A percentile compares a stretch with the other conserved stretches of the same genome.
These are phyloP conservation scores for Parauchenoglanis ngamensis DNA, from an alignment of 2,797 vertebrate genomes.

Conservation along the genomic window DNA sequence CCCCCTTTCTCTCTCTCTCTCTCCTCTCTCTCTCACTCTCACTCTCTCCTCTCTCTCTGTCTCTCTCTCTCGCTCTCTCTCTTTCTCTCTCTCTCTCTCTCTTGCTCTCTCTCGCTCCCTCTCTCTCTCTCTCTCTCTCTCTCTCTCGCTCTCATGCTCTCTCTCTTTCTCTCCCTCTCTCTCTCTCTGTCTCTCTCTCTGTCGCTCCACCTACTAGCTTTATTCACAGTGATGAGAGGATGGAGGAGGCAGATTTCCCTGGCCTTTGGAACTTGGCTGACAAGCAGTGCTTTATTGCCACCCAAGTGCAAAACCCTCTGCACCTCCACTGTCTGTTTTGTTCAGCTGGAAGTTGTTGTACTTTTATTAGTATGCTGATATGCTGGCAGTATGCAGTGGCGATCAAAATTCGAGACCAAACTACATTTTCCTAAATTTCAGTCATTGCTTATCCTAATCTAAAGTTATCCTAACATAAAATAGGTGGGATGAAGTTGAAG, in stretches of 20 bases:
- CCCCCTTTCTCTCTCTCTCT: neutral
- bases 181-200: conserved; percentile 33
- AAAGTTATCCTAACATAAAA: no score
- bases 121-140: no score
- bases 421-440: no score
- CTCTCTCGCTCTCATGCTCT: no score
- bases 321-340: neutral
- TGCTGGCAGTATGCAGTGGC: no score
- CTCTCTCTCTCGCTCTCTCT: no score
- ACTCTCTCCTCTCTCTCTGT: neutral
- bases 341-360: conserved; percentile 1
- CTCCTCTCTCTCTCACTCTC: neutral
- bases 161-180: neutral
- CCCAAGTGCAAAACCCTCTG: neutral
- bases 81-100: no score
- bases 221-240: conserved; percentile 21
- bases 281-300: neutral
- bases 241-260: conserved; percentile 6
- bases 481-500: no score
- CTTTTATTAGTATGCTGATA: neutral
- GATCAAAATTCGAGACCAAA: no score
- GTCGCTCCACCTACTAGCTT: neutral
- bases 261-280: neutral
- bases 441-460: no score
- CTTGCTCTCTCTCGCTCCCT: no score